A percentile compares a stretch with the other conserved stretches of the same genome.
phyloP scores from a whole-genome alignment of 2,888 invertebrate genomes.

The Drosophila nr. perissopoda region DNA sequence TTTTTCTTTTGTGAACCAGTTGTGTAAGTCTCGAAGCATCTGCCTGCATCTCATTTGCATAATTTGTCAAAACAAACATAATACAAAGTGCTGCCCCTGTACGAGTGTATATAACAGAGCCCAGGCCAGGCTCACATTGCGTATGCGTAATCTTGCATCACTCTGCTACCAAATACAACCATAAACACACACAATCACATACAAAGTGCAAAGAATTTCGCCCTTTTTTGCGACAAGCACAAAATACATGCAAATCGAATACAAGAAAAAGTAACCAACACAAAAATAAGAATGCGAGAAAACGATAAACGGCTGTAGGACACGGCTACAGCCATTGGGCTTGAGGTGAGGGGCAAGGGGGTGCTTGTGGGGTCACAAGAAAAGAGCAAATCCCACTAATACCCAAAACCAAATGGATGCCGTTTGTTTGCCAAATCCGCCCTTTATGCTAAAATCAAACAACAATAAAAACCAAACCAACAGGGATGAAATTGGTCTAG shows the following conservation, averaged over 20 bases:
- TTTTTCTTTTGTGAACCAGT: constrained; percentile 16
- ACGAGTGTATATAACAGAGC: constrained; percentile 26
- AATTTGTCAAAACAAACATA: constrained; percentile 77
- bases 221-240: constrained; percentile 55
- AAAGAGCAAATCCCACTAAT: constrained; percentile 68
- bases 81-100: constrained; percentile 60
- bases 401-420: constrained; percentile 71
- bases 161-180: constrained; percentile 30
- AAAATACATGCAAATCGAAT: constrained; percentile 74
- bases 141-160: constrained; percentile 77
- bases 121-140: constrained; percentile 55
- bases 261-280: constrained; percentile 27
- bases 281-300: constrained; percentile 46
- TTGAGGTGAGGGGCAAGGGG: not conserved
- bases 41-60: constrained; percentile 69
- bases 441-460: constrained; percentile 76
- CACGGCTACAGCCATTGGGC: constrained; percentile 32
- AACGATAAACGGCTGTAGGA: constrained; percentile 70
- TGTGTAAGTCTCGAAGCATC: constrained; percentile 41
- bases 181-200: constrained; percentile 31
- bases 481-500: constrained; percentile 58
- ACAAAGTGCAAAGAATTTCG: constrained; percentile 56
- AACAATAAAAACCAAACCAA: constrained; percentile 69
- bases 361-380: constrained; percentile 17
- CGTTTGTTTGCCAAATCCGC: constrained; percentile 75